Evolutionary conservation across 2,797 vertebrate genomes (phyloP), one percentile per base, ranked within the genome.

Genomic region (Eulemur albifrons): DNA sequence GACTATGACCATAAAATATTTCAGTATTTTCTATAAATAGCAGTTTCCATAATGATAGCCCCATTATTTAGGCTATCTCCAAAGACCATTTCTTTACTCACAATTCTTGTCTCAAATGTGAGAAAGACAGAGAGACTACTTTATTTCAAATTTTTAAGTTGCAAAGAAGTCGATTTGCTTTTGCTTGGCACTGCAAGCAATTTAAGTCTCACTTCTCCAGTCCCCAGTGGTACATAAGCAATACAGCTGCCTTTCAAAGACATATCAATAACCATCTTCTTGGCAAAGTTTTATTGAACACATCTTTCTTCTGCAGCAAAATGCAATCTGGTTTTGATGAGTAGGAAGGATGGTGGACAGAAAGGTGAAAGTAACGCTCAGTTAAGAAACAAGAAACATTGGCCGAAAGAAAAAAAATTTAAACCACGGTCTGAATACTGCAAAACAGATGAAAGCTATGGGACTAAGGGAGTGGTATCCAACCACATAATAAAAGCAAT

Each of bases 291-390:
- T 97, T 96, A 93, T 85, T 96, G 96, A 96, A 97, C 84, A 92
- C 83, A 76, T 90, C 96, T 97, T 88, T 93, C 89, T 98, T 98
- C 93, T 92, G 72, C 69, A 97, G 92, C 25, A 96, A 95, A 98
- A 97, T 82, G 20, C 92, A 79, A 86, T 98, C 88, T 88, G 57
- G 73, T 97, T 98, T 96, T 97, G 94, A 96, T 93, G 67, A 95
- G 93, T 76, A 93, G 85, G 81, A 97, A 95, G 87, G 27, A 92
- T 84, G 61, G 86, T 94, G 54, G 57, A 89, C 84, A 90, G 92
- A 72, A 85, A 95, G 96, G 69, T 95, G 72, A 96, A 91, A 96
- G 61, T 92, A 94, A 88, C 20, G 13, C 15, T 81, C 6, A 63
- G 25, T 91, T 80, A 43, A 95, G 86, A 94, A 80, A 40, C 89